Base-by-base conservation (phyloP, 2,113 vertebrate species). In the Cyanoramphus novaezelandiae region DNA sequence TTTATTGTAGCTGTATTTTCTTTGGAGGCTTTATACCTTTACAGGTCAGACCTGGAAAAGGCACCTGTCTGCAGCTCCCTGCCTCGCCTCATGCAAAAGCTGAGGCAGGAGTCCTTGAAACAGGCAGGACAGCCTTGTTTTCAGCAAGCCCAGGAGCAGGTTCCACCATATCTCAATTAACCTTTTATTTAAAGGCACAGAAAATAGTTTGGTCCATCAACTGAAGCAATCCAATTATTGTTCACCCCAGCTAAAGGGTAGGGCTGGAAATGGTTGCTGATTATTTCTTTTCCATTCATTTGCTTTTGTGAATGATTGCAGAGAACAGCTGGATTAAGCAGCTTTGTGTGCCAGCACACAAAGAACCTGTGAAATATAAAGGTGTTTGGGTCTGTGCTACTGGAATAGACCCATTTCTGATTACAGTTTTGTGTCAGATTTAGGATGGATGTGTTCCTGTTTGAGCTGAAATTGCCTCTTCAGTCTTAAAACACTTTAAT, bases 221-320 rank as follows among this genome's bases (percentile, higher is more conserved):
- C 31, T 8, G 72, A 78, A 94, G 82, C 69, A 82, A 47, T 94
- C 47, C 60, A 72, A 72, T 92, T 86, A 75, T 65, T 78, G 62
- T 86, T 90, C 86, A 55, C 41, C 62, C 88, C 52, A 49, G 0
- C 60, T 71, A 21, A 88, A 88, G 76, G 71, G 59, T 78, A 44
- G 93, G 62, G 78, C 76, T 41, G 74, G 80, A 86, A 59, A 71
- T 79, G 80, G 62, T 72, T 92, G 80, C 80, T 91, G 86, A 62
- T 84, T 76, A n/a, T 78, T 93, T 95, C 28, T 71, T 91, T 88
- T 92, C 86, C 21, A 16, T 94, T 96, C 86, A 86, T 94, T 89
- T 92, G 82, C 90, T 92, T 92, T 94, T 93, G 90, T 86, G 92
- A 95, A 89, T 96, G 95, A 77, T 88, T 83, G 65, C 83, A 79